phyloP scores from a whole-genome alignment of 2,797 vertebrate genomes.

The Hippoglossus hippoglossus region DNA sequence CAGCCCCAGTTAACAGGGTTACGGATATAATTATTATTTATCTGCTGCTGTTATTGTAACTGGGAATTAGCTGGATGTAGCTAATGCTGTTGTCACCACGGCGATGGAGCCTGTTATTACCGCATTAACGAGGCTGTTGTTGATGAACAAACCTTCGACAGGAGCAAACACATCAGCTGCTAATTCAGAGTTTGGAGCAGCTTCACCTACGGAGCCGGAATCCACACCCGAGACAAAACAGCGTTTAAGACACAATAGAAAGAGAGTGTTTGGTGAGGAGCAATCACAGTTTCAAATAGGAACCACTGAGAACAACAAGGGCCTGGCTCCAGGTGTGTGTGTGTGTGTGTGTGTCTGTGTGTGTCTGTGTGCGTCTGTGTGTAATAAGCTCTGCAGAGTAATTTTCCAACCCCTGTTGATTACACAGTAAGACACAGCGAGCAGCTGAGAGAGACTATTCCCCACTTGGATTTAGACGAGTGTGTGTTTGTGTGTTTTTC shows the following conservation, averaged over 20 bases:
- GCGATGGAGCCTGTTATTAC: not conserved
- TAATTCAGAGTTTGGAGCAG: constrained; percentile 41
- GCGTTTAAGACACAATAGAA: constrained; percentile 51
- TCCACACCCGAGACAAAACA: constrained; percentile 60
- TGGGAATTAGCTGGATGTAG: constrained; percentile 3
- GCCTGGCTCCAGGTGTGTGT: constrained; percentile 6
- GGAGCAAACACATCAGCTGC: constrained; percentile 11
- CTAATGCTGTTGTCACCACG: not conserved
- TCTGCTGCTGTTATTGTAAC: not conserved
- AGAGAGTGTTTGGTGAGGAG: constrained; percentile 38
- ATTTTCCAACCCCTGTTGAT: constrained; percentile 75
- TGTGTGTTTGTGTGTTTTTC: not conserved
- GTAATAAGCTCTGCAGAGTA: constrained; percentile 71
- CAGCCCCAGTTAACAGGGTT: too few relatives aligned
- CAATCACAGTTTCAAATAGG: constrained; percentile 52
- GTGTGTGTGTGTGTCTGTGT: constrained; percentile 25
- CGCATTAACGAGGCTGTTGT: constrained; percentile 12
- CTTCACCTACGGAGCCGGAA: constrained; percentile 45
- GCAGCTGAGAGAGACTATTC: constrained; percentile 43
- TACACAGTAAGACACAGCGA: constrained; percentile 53
- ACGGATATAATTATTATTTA: too few relatives aligned
- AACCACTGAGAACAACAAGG: constrained; percentile 51
- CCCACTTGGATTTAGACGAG: constrained; percentile 28
- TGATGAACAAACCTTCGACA: constrained; percentile 10
- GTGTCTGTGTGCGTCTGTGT: constrained; percentile 18